phyloP scores from a whole-genome alignment of 2,113 vertebrate species.

The Albula glossodonta region DNA sequence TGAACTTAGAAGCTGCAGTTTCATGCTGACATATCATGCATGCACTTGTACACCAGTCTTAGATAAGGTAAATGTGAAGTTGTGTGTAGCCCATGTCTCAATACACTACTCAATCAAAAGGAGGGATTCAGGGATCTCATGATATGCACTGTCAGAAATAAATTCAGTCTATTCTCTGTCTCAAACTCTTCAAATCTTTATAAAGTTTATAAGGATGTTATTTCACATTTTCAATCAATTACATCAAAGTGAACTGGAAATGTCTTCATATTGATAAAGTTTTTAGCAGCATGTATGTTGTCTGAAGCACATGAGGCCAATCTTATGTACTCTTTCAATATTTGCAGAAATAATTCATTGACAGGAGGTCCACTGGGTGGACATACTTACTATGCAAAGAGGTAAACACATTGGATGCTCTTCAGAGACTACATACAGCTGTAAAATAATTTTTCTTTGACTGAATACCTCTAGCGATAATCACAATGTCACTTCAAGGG shows the following conservation, averaged over 20 bases:
- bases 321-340: neutral
- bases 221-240: neutral
- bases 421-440: neutral
- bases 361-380: neutral
- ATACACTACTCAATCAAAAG: too few species aligned
- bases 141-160: too few species aligned
- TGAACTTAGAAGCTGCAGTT: neutral
- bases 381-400: neutral
- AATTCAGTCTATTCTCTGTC: neutral
- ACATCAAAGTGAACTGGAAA: neutral
- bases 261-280: neutral
- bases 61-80: neutral
- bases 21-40: neutral
- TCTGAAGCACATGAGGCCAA: too few species aligned
- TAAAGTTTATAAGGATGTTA: neutral
- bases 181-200: neutral
- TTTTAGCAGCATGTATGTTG: too few species aligned
- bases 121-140: too few species aligned
- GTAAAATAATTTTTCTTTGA: neutral
- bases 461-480: neutral
- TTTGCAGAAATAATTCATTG: neutral
- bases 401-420: neutral
- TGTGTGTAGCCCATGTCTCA: neutral
- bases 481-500: neutral
- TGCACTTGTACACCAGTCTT: neutral